Conservation (phyloP, 2,113 vertebrate species). For the Plotosus lineatus region DNA sequence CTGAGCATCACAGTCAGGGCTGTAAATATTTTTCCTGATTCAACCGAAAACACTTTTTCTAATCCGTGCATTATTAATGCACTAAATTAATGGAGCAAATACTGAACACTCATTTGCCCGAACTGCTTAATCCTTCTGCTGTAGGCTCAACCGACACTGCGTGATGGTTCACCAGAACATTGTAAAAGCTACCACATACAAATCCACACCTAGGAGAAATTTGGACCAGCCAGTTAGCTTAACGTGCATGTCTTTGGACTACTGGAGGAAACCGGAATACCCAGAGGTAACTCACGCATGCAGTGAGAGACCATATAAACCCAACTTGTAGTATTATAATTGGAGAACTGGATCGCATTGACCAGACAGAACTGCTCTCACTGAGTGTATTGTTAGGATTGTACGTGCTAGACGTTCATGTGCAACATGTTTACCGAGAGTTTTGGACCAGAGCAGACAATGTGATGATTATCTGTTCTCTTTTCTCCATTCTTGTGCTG, state of each 20-base stretch:
- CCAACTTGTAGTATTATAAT: no score
- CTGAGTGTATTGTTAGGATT: neutral
- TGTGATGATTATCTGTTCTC: constrained; percentile 11
- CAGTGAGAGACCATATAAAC: no score
- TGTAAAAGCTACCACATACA: no score
- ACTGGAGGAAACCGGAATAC: no score
- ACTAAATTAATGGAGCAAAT: neutral
- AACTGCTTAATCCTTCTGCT: no score
- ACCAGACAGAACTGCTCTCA: neutral
- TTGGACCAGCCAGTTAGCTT: no score
- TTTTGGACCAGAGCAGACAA: neutral
- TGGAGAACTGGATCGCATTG: neutral
- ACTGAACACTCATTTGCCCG: no score
- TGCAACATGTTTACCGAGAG: constrained; percentile 10
- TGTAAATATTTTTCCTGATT: neutral
- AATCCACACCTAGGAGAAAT: no score
- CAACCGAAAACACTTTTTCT: neutral
- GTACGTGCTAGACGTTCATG: constrained; percentile 1
- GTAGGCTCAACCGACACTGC: no score
- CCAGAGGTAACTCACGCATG: no score
- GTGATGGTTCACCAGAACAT: no score
- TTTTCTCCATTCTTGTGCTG: neutral
- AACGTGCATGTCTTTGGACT: no score
- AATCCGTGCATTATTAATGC: neutral
- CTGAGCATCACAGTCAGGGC: neutral